Base-by-base conservation (phyloP, 2,888 invertebrate species). In the Celastrina argiolus region DNA sequence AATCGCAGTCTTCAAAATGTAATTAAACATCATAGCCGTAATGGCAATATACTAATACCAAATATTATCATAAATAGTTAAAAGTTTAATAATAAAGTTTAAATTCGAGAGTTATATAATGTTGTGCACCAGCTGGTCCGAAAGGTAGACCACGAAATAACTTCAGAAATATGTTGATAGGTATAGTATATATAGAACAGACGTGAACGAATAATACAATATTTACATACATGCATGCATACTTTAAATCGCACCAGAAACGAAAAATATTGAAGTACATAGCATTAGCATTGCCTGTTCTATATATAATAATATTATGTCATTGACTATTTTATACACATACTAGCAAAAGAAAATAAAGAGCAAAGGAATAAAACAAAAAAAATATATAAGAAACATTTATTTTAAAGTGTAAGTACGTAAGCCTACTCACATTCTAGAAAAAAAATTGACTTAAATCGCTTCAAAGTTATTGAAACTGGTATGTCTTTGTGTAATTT, bases 321-420 rank as follows among this genome's bases (percentile, higher is more conserved):
- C 22, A 22, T 22, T 22, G 51, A 51, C 5, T 51, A 31, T 14
- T 56, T n/a, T 1, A 31, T 36, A 34, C 12, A 59, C 36, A 36
- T 36, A 59, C 3, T 58, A 28, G n/a, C n/a, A 61, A 65, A 34
- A 28, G 1, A 61, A 28, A 16, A 66, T 22, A 39, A 56, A 66
- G 26, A 26, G 51, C 64, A 69, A 69, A 65, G 36, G 71, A 73
- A 71, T 67, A 74, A 75, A 73, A 74, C 75, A 73, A 72, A 69
- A 45, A 22, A 65, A 59, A 66, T 69, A 68, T 66, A 72, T 74
- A 71, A 70, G 73, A 77, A 72, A 72, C 69, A 72, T 79, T 80
- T 76, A 76, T 77, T 76, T 70, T 69, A 68, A 72, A 75, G 72
- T 70, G 75, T 81, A 81, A 79, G 81, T 79, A 81, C 80, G 70